These are phyloP conservation scores for Melanostigma gelatinosum DNA, from an alignment of 2,113 vertebrate genomes.

Conservation along the genomic window DNA sequence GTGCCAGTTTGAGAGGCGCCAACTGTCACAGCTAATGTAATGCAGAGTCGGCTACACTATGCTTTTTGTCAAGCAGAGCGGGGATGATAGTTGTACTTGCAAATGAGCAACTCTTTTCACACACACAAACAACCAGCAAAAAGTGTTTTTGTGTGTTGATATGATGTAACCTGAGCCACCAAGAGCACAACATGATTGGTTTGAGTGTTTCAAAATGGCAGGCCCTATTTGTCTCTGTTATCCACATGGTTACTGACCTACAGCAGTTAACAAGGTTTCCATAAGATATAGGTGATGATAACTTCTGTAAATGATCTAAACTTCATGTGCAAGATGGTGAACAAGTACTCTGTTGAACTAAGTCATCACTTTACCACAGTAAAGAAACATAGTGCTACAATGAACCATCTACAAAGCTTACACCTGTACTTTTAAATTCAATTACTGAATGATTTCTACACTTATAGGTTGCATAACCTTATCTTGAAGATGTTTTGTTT, in stretches of 20 bases:
- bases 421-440: conserved; percentile 6
- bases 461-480: conserved; percentile 18
- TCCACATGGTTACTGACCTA: neutral
- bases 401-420: conserved; percentile 8
- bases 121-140: neutral
- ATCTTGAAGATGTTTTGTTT: conserved; percentile 26
- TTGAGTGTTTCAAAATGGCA: conserved; percentile 27
- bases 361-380: conserved; percentile 7
- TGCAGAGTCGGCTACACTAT: conserved; percentile 3
- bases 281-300: neutral
- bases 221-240: neutral
- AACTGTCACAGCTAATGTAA: conserved; percentile 44
- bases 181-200: conserved; percentile 25
- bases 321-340: neutral
- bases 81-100: conserved; percentile 43
- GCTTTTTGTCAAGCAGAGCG: conserved; percentile 36
- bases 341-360: conserved; percentile 5
- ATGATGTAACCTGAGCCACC: conserved; percentile 20
- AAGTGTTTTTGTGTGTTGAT: neutral
- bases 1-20: conserved; percentile 34
- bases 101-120: conserved; percentile 39
- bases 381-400: neutral
- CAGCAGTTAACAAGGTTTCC: neutral
- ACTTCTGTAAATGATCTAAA: neutral
- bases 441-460: conserved; percentile 36